A percentile compares a stretch with the other conserved stretches of the same genome.
These are phyloP conservation scores for Atethmia centrago DNA, from an alignment of 2,888 invertebrate species.

Conservation along the genomic window DNA sequence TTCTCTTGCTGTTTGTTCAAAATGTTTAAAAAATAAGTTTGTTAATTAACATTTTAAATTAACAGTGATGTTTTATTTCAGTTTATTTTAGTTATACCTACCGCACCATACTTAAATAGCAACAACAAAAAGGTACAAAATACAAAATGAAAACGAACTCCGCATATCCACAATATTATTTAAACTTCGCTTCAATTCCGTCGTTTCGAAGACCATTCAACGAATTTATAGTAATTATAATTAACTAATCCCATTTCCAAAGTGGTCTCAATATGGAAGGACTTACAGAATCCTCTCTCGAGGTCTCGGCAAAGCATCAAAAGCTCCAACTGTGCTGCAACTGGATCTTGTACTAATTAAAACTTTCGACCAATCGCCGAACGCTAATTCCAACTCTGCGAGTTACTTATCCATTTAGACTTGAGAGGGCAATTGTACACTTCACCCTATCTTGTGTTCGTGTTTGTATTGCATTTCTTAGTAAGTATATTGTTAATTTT, in stretches of 20 bases:
- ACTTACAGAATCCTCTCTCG: slow-evolving; percentile 51
- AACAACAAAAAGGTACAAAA: too few relatives aligned
- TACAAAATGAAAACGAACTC: not conserved
- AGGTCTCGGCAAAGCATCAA: slow-evolving; percentile 57
- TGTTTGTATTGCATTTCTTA: slow-evolving; percentile 44
- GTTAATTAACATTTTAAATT: slow-evolving; percentile 30
- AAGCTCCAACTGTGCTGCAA: slow-evolving; percentile 65
- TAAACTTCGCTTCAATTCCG: slow-evolving; percentile 11
- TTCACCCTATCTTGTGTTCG: slow-evolving; percentile 52
- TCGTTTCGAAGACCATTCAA: slow-evolving; percentile 23
- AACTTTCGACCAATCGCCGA: slow-evolving; percentile 69
- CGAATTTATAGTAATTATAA: slow-evolving; percentile 55
- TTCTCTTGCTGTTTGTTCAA: slow-evolving; percentile 2
- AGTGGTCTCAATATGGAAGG: slow-evolving; percentile 42
- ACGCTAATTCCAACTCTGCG: slow-evolving; percentile 64
- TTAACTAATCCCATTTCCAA: slow-evolving; percentile 46
- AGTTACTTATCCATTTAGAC: slow-evolving; percentile 65
- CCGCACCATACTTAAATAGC: too few relatives aligned
- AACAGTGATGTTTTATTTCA: not conserved
- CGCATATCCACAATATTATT: not conserved
- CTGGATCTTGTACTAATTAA: slow-evolving; percentile 71
- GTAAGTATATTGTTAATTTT: slow-evolving; percentile 3
- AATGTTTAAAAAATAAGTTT: not conserved
- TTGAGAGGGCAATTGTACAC: slow-evolving; percentile 61
- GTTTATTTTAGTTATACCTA: not conserved